phyloP scores from a whole-genome alignment of 92 coral and sea anemone species.

The Phenganax stokvisi region DNA sequence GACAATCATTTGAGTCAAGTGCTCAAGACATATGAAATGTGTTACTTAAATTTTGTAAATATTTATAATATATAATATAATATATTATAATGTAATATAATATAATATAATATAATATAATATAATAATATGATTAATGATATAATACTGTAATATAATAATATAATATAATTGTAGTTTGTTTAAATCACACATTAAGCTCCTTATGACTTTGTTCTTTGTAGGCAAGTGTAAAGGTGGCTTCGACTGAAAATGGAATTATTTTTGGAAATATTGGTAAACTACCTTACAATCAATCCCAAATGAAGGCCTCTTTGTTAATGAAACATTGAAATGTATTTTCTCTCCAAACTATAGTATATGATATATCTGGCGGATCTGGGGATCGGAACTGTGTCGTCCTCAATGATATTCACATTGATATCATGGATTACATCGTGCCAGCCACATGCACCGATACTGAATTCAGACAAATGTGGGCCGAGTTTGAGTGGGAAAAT shows the following conservation, averaged over 20 bases:
- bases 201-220: background rate
- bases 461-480: constrained; percentile 99
- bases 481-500: constrained; percentile 99
- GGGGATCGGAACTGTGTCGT: constrained; percentile 99
- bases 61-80: no score
- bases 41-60: no score
- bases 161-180: no score
- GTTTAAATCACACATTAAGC: background rate
- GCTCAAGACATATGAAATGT: no score
- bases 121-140: no score
- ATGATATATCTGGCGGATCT: constrained; percentile 91
- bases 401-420: constrained; percentile 91
- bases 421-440: constrained; percentile 97
- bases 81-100: no score
- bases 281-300: background rate
- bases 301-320: background rate
- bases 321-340: background rate
- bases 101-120: no score
- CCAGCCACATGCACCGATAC: constrained; percentile 98
- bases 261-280: constrained; percentile 97
- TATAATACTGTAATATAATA: no score
- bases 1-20: no score
- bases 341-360: constrained; percentile 52
- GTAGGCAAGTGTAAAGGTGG: constrained; percentile 95
- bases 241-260: constrained; percentile 97